Conservation (phyloP, 2,888 invertebrate species). For the Chelonus formosanus region DNA sequence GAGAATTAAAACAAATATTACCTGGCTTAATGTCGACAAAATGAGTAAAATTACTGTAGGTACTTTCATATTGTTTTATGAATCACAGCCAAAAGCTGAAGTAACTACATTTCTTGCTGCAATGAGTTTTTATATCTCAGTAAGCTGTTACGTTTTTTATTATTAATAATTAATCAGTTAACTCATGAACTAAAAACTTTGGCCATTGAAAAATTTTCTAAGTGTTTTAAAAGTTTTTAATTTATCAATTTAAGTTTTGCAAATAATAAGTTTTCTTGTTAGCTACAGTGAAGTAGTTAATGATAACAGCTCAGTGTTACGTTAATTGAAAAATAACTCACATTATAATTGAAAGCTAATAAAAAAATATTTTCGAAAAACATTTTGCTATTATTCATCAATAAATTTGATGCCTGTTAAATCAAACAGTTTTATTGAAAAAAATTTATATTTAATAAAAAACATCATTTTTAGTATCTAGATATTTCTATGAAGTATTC, state of each 20-base stretch:
- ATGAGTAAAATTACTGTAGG: not conserved
- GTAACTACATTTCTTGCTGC: not conserved
- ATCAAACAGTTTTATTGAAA: too few relatives aligned
- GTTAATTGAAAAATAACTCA: constrained; percentile 9
- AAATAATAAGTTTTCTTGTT: constrained; percentile 20
- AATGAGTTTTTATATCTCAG: constrained; percentile 1
- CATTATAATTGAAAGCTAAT: not conserved
- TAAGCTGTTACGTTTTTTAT: constrained; percentile 2
- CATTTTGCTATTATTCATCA: too few relatives aligned
- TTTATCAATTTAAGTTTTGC: constrained; percentile 21
- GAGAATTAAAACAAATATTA: constrained; percentile 12
- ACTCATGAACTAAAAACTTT: constrained; percentile 5
- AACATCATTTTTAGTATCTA: too few relatives aligned
- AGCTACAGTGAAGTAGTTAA: constrained; percentile 6
- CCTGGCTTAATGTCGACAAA: constrained; percentile 28
- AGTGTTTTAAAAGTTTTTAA: constrained; percentile 15
- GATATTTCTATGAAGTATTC: too few relatives aligned
- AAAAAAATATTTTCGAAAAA: too few relatives aligned
- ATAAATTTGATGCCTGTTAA: too few relatives aligned
- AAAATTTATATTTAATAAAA: not conserved
- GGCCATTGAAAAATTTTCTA: not conserved
- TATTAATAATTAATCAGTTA: constrained; percentile 6
- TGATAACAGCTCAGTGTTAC: not conserved
- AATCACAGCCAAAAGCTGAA: constrained; percentile 1
- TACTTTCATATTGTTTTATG: constrained; percentile 23